Evolutionary conservation across 64 coral and sea anemone species (phyloP).

Genomic region (Stichodactyla helianthus): DNA sequence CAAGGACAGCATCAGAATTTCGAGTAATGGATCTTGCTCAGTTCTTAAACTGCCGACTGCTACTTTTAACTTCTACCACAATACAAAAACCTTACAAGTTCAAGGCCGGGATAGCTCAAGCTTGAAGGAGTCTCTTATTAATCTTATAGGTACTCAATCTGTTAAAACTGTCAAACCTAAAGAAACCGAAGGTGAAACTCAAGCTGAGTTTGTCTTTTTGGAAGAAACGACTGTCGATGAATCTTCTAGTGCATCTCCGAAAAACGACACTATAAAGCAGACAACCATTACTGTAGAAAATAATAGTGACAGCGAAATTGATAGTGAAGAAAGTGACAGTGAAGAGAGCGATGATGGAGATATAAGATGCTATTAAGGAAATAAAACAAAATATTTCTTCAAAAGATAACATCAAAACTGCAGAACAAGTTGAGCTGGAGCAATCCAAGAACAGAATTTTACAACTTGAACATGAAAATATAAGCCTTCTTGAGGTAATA

Average conservation of each 20-base stretch:
- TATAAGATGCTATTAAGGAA: too few relatives aligned
- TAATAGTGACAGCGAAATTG: too few relatives aligned
- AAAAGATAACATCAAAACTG: constrained; percentile 32
- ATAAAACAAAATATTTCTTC: too few relatives aligned
- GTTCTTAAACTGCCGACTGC: neutral
- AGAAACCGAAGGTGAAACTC: neutral
- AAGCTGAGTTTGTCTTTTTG: neutral
- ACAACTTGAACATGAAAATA: constrained; percentile 31
- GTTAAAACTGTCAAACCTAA: neutral
- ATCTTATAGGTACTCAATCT: neutral
- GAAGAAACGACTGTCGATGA: neutral
- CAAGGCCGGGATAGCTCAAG: neutral
- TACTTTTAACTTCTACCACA: neutral
- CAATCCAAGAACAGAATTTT: constrained; percentile 33
- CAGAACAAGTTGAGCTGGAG: constrained; percentile 34
- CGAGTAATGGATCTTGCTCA: too few relatives aligned
- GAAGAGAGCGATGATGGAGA: too few relatives aligned
- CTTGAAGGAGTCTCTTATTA: neutral
- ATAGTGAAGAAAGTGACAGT: too few relatives aligned
- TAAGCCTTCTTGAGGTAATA: constrained; percentile 31
- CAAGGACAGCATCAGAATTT: too few relatives aligned
- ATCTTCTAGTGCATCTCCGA: too few relatives aligned
- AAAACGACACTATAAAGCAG: too few relatives aligned
- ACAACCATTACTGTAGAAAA: too few relatives aligned
- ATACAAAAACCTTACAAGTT: constrained; percentile 1